phyloP scores from a whole-genome alignment of 2,888 invertebrate genomes.

The Abrostola tripartita region DNA sequence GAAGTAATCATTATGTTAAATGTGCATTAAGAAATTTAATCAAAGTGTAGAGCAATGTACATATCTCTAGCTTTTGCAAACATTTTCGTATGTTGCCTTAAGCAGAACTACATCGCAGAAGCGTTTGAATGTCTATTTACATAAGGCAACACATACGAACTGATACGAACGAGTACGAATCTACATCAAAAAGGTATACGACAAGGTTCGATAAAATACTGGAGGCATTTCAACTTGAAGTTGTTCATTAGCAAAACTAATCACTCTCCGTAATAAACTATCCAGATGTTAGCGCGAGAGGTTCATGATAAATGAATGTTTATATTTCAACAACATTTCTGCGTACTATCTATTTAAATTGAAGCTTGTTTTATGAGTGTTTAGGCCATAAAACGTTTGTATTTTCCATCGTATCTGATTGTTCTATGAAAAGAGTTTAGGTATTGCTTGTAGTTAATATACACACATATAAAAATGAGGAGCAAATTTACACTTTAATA shows the following conservation, averaged over 20 bases:
- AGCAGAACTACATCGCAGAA: constrained; percentile 4
- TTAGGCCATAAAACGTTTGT: constrained; percentile 9
- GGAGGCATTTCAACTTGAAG: constrained; percentile 2
- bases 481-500: not conserved
- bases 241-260: constrained; percentile 22
- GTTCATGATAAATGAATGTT: constrained; percentile 33
- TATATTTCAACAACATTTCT: constrained; percentile 16
- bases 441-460: not conserved
- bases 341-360: constrained; percentile 21
- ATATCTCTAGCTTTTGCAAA: not conserved
- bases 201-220: constrained; percentile 14
- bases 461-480: constrained; percentile 7
- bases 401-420: constrained; percentile 7
- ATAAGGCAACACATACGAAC: constrained; percentile 1
- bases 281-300: constrained; percentile 29
- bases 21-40: constrained; percentile 2
- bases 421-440: constrained; percentile 3
- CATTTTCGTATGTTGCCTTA: not conserved
- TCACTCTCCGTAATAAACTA: constrained; percentile 19
- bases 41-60: constrained; percentile 6
- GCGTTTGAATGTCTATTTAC: constrained; percentile 7
- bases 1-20: not conserved
- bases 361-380: constrained; percentile 17
- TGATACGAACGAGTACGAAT: constrained; percentile 1
- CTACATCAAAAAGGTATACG: constrained; percentile 6